phyloP scores from a whole-genome alignment of 2,888 invertebrate species.

The Troglohyphantes excavatus region DNA sequence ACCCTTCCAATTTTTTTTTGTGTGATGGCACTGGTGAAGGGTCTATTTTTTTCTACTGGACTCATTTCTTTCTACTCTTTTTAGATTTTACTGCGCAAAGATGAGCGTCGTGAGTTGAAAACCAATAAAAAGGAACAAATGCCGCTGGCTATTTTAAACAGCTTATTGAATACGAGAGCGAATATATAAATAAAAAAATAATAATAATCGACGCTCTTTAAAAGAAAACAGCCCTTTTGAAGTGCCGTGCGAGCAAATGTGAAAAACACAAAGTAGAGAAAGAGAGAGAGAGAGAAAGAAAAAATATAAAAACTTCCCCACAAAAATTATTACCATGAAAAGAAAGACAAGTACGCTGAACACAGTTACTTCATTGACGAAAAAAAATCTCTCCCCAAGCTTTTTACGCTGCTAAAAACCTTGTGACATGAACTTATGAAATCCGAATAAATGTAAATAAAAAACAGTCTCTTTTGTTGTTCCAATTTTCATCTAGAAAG shows the following conservation, averaged over 20 bases:
- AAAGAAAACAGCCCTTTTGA: not conserved
- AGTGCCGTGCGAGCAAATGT: not conserved
- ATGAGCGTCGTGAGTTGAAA: no score
- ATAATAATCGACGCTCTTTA: not conserved
- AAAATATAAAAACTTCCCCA: not conserved
- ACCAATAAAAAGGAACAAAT: not conserved
- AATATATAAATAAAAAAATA: not conserved
- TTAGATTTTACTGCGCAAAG: no score
- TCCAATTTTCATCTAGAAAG: slow-evolving; percentile 68
- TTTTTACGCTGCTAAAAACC: slow-evolving; percentile 4
- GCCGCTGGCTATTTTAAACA: not conserved
- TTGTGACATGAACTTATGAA: slow-evolving; percentile 54
- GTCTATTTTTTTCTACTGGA: no score
- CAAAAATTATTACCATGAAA: not conserved
- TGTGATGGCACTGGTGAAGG: no score
- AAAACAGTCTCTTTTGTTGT: slow-evolving; percentile 62
- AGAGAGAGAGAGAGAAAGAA: not conserved
- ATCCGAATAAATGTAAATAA: slow-evolving; percentile 70
- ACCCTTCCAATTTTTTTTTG: no score
- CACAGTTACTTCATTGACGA: not conserved
- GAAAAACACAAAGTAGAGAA: not conserved
- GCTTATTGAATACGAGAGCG: not conserved
- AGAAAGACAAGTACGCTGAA: slow-evolving; percentile 4
- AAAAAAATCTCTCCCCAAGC: not conserved
- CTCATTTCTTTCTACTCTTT: no score